These are phyloP conservation scores for Netelia virgata DNA, from an alignment of 2,888 invertebrate genomes.

Conservation along the genomic window DNA sequence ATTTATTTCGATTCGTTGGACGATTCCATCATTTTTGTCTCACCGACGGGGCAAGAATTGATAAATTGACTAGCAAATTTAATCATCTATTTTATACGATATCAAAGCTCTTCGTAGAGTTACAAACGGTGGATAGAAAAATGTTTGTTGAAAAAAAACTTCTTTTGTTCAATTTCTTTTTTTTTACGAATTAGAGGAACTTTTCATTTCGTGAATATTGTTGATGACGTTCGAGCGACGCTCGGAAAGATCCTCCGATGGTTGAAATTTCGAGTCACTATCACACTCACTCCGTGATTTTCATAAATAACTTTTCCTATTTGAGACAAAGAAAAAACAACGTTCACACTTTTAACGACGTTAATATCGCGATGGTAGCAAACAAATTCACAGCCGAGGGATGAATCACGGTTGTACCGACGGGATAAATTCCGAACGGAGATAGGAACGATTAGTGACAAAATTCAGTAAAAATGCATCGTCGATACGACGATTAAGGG, in stretches of 20 bases:
- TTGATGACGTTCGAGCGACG: not conserved
- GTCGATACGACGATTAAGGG: not conserved
- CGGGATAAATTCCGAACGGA: not conserved
- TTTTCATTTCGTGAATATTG: not conserved
- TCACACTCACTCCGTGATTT: not conserved
- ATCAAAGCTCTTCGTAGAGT: conserved; percentile 8
- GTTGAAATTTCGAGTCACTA: not conserved
- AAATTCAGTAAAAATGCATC: conserved; percentile 21
- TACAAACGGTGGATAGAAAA: conserved; percentile 42
- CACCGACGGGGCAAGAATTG: not conserved
- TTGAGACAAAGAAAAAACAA: conserved; percentile 15
- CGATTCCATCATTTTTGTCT: not conserved
- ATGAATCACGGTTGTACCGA: not conserved
- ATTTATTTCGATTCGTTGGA: not conserved
- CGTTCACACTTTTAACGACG: not conserved
- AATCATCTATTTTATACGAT: not conserved
- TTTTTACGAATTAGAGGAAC: conserved; percentile 3
- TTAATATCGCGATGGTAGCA: not conserved
- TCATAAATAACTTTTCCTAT: not conserved
- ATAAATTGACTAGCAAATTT: conserved; percentile 12
- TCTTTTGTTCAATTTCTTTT: not conserved
- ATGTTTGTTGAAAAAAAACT: not conserved
- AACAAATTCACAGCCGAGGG: not conserved
- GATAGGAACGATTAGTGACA: not conserved
- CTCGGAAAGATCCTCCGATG: not conserved